Evolutionary conservation across 2,797 vertebrate species (phyloP), one percentile per base, ranked within the genome.

Genomic region (Hippocampus kuda): DNA sequence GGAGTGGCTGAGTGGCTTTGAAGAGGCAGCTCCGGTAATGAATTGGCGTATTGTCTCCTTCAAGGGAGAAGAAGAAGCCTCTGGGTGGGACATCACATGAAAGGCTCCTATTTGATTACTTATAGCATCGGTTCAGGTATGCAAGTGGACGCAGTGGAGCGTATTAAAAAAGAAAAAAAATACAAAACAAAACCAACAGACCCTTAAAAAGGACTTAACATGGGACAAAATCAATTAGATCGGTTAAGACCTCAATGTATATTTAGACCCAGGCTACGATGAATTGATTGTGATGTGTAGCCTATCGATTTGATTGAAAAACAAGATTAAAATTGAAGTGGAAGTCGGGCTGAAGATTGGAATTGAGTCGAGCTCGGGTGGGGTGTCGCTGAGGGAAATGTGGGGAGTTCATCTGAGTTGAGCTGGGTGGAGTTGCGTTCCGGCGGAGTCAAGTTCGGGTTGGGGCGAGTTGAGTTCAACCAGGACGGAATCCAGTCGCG

Each of bases 61-160:
- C 61, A 77, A 83, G 78, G 85, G 80, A 75, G 82, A 86, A 64
- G 84, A 86, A 63, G 63, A 13, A 79, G 86, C 84, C 83, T 82
- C 73, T 82, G 89, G 90, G 88, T 87, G 88, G 87, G 81, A 86
- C 88, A 78, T 81, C 76, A 87, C 75, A 90, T 92, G 89, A 92
- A 91, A 92, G 88, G 73, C 81, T 75, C 75, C 74, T 73, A 69
- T 84, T 88, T 90, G 89, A 90, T 91, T 92, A 87, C 85, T 82
- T 78, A 80, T 77, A 70, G 75, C 82, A 34, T 78, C 67, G 68
- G 85, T 78, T 85, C 83, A 90, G 88, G 87, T 88, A 90, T 88
- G 87, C 83, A 82, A 86, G 70, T 75, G 84, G 85, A 86, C 87
- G 68, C 81, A 81, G 79, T 51, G 5, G 20, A 51, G 49, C 6